Base-by-base conservation (phyloP, 2,888 invertebrate species). In the Athalia circularis region DNA sequence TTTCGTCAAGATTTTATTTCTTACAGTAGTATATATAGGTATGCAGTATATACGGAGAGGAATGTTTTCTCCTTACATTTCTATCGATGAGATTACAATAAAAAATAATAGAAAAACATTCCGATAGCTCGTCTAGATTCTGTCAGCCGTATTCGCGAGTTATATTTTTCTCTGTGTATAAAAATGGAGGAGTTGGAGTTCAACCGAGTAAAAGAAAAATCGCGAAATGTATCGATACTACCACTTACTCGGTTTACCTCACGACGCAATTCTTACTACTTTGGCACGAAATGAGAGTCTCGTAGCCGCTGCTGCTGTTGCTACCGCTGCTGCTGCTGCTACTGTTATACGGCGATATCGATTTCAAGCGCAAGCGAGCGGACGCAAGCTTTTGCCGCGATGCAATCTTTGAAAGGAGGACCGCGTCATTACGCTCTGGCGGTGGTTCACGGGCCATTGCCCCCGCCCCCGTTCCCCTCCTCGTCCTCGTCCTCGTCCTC, bases 401-500 rank as follows among this genome's bases (percentile, higher is more conserved):
- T 90, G 90, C 89, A 90, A 90, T 90, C 90, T 90, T 89, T 89
- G 89, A 90, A 90, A 90, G 87, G 88, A 90, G 90, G 89, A 86
- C 86, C 89, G 90, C 90, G 87, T 90, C 90, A 90, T 90, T 90
- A 90, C 88, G 87, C 85, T 87, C 85, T 85, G 82, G 87, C 86
- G 87, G 87, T 86, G 86, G 88, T 90, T 90, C 89, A 90, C 89
- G 90, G 89, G 85, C 90, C 90, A 90, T 90, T 90, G 88, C 88
- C 86, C 86, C 85, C 70, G 77, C 54, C 82, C 64, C 77, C 67
- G 13, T 15, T 65, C 62, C 65, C 78, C 64, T 50, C 79, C 84
- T 82, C 82, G 80, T 80, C 79, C 84, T 78, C 81, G 81, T 50
- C 79, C 84, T 82, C 82, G 80, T 80, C 79, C 84, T 78, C 81